Evolutionary conservation across 2,113 vertebrate species (phyloP).

Genomic region (Rhinichthys klamathensis): DNA sequence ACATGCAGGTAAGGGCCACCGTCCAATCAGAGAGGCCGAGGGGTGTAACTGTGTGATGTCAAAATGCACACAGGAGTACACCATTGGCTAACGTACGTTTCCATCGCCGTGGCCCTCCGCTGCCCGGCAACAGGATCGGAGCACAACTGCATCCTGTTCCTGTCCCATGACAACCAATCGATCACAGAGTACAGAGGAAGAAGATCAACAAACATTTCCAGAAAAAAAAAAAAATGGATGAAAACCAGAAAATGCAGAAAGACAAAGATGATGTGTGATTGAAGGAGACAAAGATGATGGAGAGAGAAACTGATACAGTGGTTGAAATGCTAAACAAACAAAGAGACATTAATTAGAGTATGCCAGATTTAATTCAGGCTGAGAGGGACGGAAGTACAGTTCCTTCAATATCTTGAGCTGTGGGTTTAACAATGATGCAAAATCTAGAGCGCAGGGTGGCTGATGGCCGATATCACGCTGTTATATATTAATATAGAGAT

Average conservation of each 20-base stretch:
- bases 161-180: constrained; percentile 39
- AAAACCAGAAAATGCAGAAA: constrained; percentile 2
- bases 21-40: constrained; percentile 67
- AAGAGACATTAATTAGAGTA: background rate
- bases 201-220: constrained; percentile 55
- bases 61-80: constrained; percentile 59
- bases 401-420: background rate
- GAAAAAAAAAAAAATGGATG: constrained; percentile 60
- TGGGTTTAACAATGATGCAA: background rate
- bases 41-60: constrained; percentile 33
- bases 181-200: constrained; percentile 46
- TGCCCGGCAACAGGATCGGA: constrained; percentile 68
- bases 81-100: constrained; percentile 75
- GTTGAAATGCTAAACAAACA: background rate
- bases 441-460: background rate
- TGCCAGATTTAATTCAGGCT: background rate
- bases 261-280: background rate
- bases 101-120: constrained; percentile 74
- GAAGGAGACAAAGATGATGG: background rate
- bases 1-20: constrained; percentile 67
- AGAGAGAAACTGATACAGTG: background rate
- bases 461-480: background rate
- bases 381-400: background rate
- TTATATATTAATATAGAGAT: background rate
- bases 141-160: constrained; percentile 77